Percentiles rank a stretch among this genome's conserved stretches.
phyloP scores from a whole-genome alignment of 2,888 invertebrate species.

The Frankliniella intonsa region DNA sequence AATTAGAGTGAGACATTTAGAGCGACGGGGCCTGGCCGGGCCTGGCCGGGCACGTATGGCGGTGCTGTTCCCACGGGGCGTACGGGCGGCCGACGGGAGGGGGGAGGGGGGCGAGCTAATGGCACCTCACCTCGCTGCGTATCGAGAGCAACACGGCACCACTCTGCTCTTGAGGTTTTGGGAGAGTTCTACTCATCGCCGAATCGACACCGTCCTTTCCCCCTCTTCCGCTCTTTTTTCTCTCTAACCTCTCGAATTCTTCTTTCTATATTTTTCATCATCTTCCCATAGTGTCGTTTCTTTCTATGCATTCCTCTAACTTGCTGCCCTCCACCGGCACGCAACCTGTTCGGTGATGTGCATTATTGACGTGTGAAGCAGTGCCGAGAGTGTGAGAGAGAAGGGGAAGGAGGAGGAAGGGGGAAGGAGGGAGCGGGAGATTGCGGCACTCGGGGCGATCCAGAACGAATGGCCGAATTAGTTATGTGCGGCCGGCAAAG shows the following conservation, averaged over 20 bases:
- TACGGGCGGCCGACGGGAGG: not conserved
- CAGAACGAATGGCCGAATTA: constrained; percentile 25
- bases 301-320: not conserved
- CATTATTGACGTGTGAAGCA: too few relatives aligned
- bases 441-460: not conserved
- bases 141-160: too few relatives aligned
- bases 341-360: too few relatives aligned
- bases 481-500: constrained; percentile 16
- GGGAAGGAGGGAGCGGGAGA: not conserved
- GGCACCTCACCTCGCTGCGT: not conserved
- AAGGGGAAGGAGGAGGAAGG: not conserved
- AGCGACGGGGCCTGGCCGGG: too few relatives aligned
- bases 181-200: not conserved
- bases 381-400: not conserved
- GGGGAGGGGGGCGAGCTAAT: not conserved
- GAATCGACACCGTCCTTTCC: not conserved
- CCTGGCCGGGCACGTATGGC: too few relatives aligned
- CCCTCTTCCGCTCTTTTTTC: not conserved
- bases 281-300: not conserved
- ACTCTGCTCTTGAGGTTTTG: not conserved
- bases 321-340: too few relatives aligned
- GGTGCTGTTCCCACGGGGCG: not conserved
- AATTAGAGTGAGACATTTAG: too few relatives aligned
- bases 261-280: not conserved
- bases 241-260: not conserved